These are phyloP conservation scores for Crocuta crocuta DNA, from an alignment of 2,113 vertebrate species.

Conservation along the genomic window DNA sequence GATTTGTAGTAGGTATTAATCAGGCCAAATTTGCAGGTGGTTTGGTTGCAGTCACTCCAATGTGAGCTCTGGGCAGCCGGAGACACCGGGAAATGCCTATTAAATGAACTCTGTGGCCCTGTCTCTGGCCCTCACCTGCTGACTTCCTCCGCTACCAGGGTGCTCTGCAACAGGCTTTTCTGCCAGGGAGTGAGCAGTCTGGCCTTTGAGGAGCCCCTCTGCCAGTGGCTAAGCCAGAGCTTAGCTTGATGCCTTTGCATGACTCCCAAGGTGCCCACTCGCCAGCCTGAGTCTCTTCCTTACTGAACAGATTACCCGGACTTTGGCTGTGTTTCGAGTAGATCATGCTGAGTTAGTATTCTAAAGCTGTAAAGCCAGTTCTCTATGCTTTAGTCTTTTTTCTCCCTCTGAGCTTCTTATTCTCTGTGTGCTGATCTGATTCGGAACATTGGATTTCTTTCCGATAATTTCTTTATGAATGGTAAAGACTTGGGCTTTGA, in stretches of 20 bases:
- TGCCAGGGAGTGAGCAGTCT: background rate
- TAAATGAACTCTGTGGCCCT: background rate
- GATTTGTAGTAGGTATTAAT: background rate
- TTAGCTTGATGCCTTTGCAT: slow-evolving; percentile 14
- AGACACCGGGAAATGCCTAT: background rate
- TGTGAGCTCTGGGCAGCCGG: background rate
- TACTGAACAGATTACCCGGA: background rate
- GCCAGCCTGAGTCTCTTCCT: slow-evolving; percentile 1
- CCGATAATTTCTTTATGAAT: slow-evolving; percentile 57
- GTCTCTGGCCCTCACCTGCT: background rate
- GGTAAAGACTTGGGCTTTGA: slow-evolving; percentile 45
- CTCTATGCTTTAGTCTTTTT: background rate
- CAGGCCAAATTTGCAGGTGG: background rate
- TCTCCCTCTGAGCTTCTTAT: background rate
- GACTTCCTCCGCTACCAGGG: background rate
- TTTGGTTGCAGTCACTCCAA: background rate
- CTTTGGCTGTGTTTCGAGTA: background rate
- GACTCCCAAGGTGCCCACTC: background rate
- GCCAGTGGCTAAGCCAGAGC: slow-evolving; percentile 36
- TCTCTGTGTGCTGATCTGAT: slow-evolving; percentile 43
- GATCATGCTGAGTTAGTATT: slow-evolving; percentile 52
- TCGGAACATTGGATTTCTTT: slow-evolving; percentile 50
- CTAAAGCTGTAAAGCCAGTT: slow-evolving; percentile 64
- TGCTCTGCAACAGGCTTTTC: background rate
- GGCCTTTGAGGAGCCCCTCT: background rate